These are phyloP conservation scores for Eremobia ochroleuca DNA, from an alignment of 2,888 invertebrate genomes.

Conservation along the genomic window DNA sequence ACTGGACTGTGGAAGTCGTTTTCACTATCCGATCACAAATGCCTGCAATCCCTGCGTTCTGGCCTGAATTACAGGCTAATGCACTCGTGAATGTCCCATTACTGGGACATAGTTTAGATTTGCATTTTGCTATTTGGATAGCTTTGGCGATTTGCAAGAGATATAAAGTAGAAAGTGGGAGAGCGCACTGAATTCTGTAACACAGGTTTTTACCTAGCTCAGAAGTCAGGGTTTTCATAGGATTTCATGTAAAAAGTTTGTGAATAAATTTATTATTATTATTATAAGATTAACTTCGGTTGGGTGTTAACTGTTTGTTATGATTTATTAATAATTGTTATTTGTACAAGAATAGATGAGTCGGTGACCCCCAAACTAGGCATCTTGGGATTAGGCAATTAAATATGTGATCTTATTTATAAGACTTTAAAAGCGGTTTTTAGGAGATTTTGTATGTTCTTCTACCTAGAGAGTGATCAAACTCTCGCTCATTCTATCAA, in stretches of 20 bases:
- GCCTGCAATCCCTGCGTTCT: constrained; percentile 35
- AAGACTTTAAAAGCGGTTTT: neutral
- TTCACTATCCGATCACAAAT: constrained; percentile 55
- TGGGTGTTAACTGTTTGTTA: neutral
- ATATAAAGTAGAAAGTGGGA: too few relatives aligned
- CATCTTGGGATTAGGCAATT: too few relatives aligned
- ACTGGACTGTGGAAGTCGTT: constrained; percentile 41
- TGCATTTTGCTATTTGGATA: constrained; percentile 30
- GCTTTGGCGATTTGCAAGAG: constrained; percentile 24
- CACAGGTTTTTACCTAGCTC: too few relatives aligned
- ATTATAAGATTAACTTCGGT: constrained; percentile 3
- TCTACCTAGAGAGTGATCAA: neutral
- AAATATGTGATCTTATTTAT: neutral
- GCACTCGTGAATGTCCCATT: constrained; percentile 25
- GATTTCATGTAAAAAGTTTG: too few relatives aligned
- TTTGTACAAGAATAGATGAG: too few relatives aligned
- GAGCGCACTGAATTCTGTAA: too few relatives aligned
- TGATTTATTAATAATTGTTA: too few relatives aligned
- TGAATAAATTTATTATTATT: too few relatives aligned
- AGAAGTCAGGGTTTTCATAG: too few relatives aligned
- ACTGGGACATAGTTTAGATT: constrained; percentile 34
- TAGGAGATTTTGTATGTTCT: neutral
- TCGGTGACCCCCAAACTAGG: too few relatives aligned
- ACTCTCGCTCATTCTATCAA: neutral
- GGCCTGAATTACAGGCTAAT: constrained; percentile 47